These are phyloP conservation scores for Nyctereutes procyonoides DNA, from an alignment of 2,113 vertebrate genomes.

Conservation along the genomic window DNA sequence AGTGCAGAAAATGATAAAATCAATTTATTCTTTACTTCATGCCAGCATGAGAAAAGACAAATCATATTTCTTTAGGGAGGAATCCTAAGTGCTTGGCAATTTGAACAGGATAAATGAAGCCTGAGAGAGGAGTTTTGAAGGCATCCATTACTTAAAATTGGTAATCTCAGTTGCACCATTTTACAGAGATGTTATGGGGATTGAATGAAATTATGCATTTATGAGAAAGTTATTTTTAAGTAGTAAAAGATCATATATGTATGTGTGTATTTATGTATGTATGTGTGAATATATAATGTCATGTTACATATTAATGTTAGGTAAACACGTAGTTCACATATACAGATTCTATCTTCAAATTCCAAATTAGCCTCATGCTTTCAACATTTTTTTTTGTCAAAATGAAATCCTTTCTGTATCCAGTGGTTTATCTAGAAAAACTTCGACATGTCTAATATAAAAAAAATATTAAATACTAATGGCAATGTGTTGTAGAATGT, in stretches of 20 bases:
- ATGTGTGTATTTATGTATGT: background rate
- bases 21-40: constrained; percentile 69
- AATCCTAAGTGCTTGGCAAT: constrained; percentile 65
- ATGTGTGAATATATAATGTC: background rate
- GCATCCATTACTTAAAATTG: constrained; percentile 79
- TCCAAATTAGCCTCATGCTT: background rate
- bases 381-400: background rate
- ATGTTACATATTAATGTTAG: background rate
- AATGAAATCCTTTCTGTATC: background rate
- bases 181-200: constrained; percentile 62
- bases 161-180: constrained; percentile 77
- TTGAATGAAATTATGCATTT: constrained; percentile 17
- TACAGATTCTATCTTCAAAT: constrained; percentile 29
- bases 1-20: constrained; percentile 73
- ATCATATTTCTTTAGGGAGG: constrained; percentile 71
- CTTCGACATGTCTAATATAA: background rate
- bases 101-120: constrained; percentile 71
- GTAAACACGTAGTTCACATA: background rate
- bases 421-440: constrained; percentile 32
- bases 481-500: background rate
- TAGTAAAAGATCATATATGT: background rate
- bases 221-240: constrained; percentile 48
- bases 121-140: constrained; percentile 54
- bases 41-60: constrained; percentile 72
- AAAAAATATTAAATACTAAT: constrained; percentile 3